Evolutionary conservation across 2,113 vertebrate species (phyloP).

Genomic region (Sula dactylatra): DNA sequence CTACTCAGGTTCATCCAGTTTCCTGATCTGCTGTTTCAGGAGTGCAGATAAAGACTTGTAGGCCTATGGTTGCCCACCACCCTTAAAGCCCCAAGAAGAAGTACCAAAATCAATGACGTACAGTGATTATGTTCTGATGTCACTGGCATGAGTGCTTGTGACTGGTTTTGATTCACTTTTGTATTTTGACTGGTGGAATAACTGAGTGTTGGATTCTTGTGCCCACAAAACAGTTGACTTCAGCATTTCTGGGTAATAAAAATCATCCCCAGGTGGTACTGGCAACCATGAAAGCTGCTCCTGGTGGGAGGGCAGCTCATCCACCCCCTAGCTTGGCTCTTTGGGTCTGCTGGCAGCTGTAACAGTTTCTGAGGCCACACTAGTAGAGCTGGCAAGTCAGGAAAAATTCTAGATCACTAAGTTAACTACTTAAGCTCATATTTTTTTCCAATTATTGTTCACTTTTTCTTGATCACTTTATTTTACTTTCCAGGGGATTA

Average conservation of each 20-base stretch:
- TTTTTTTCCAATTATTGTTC: not conserved
- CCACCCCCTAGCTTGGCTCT: not conserved
- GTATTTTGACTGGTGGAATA: not conserved
- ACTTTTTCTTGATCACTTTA: not conserved
- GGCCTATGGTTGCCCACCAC: rapidly evolving
- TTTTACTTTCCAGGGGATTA: constrained; percentile 76
- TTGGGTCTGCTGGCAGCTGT: not conserved
- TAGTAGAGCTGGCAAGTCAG: not conserved
- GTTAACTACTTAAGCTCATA: not conserved
- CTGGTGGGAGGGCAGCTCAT: not conserved
- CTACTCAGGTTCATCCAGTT: not conserved
- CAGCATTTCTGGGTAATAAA: not conserved
- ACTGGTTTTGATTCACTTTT: not conserved
- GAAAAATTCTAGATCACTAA: not conserved
- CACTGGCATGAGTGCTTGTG: not conserved
- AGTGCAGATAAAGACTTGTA: not conserved
- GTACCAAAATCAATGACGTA: not conserved
- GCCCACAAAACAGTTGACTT: not conserved
- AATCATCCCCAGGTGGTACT: not conserved
- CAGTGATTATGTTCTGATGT: not conserved
- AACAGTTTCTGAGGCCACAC: not conserved
- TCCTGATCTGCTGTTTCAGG: not conserved
- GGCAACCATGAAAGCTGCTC: not conserved
- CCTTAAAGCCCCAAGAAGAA: not conserved
- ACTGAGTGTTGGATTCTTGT: not conserved